Base-by-base conservation (phyloP, 2,113 vertebrate species). In the Leiothrix lutea region DNA sequence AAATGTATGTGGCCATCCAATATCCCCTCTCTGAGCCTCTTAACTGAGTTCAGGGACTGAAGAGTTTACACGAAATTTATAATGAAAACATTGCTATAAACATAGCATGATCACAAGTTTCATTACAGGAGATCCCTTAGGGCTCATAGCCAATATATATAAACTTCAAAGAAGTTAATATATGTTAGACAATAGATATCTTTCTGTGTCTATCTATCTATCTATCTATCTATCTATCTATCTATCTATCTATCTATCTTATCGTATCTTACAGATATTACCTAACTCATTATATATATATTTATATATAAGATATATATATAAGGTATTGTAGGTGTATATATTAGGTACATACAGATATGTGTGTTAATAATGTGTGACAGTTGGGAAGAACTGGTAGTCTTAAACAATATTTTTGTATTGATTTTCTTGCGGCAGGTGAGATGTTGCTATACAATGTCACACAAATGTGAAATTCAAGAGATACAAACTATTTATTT, bases 91-190 rank as follows among this genome's bases (percentile, higher is more conserved):
- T 64, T 85, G 21, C 17, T 82, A 47, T 47, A 88, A 74, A 71
- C 28, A 24, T 14, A 35, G 12, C 18, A 64, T 0, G 0, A 26
- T 56, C 16, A 1, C 17, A 56, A 72, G 20, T 61, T 89, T 80
- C n/a, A 29, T 57, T 86, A 48, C 22, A 61, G n/a, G 22, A 83
- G 3, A 80, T 58, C 8, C 14, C 48, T 81, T 56, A 35, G 61
- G 38, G 13, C 44, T 69, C 36, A 51, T 38, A 67, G 20, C 5
- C 21, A 50, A 47, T 25, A 61, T n/a, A 47, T 31, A 77, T 8
- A 57, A 72, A 45, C 11, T n/a, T 64, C 14, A 64, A 35, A 60
- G 20, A 77, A 40, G 42, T 50, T 74, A 47, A 19, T 45, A 3
- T 29, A 12, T 62, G 8, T 35, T 80, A 47, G 12, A 31, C 53